phyloP scores from a whole-genome alignment of 1,140 invertebrate genomes.

The Tetranychus cinnabarinus region DNA sequence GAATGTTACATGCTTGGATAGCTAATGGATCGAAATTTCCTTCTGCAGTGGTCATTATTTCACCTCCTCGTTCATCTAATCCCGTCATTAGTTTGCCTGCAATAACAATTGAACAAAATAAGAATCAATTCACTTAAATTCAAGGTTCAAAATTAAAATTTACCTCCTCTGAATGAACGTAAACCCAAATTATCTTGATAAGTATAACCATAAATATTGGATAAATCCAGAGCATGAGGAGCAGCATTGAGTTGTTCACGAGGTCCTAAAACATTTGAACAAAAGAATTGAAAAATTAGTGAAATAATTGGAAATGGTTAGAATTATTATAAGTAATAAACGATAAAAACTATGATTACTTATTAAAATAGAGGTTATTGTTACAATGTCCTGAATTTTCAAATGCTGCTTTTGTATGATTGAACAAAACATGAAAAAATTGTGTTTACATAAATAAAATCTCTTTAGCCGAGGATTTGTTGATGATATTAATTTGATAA shows the following conservation, averaged over 20 bases:
- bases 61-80: background rate
- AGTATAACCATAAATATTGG: constrained; percentile 39
- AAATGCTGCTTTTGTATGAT: too few species aligned
- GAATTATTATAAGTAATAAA: too few species aligned
- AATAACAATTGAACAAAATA: background rate
- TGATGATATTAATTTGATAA: too few species aligned
- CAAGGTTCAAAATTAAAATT: background rate
- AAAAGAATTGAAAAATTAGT: background rate
- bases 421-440: too few species aligned
- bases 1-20: background rate
- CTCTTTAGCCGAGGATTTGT: too few species aligned
- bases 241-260: constrained; percentile 43
- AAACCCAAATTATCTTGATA: constrained; percentile 5
- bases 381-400: too few species aligned
- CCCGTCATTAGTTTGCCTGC: background rate
- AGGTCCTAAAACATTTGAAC: constrained; percentile 11
- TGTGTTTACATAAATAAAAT: too few species aligned
- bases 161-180: constrained; percentile 1
- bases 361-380: too few species aligned
- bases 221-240: constrained; percentile 44
- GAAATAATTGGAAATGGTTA: background rate
- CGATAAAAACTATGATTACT: too few species aligned
- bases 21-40: background rate
- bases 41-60: background rate
- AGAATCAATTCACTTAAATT: background rate